Base-by-base conservation (phyloP, 2,113 vertebrate species). In the Callionymus lyra region DNA sequence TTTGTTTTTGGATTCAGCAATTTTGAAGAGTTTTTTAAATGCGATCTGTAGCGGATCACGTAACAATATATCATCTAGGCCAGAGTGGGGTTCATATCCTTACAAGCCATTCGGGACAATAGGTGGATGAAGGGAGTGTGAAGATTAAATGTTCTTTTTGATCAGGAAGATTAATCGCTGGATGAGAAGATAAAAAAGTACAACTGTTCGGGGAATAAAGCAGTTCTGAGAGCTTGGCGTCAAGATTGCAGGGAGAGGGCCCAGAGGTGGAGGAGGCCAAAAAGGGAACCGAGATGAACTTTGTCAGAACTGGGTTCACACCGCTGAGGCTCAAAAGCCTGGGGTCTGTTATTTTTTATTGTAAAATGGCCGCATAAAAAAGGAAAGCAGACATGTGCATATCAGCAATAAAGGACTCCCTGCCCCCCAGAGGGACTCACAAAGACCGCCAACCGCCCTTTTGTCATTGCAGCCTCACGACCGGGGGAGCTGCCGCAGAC, bases 271-370 rank as follows among this genome's bases (percentile, higher is more conserved):
- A 58, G 41, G 59, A 39, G 47, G 65, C 44, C 54, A 47, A 54
- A 1, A 47, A 50, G 59, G 63, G 63, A 56, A 39, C 57, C 42
- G 65, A 70, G 69, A 77, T 75, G 60, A 53, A 44, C 62, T 72
- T 65, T 81, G 79, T 82, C 79, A 81, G 77, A 83, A 79, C 70
- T 77, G 76, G 81, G 75, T 75, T 81, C 71, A 68, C 59, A 74
- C 69, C 66, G 54, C 64, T 46, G 70, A 68, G 76, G 70, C 71
- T 63, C 45, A 9, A 66, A 62, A 85, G 76, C 39, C 76, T 6
- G 21, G 16, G n/a, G 16, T 3, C 1, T 46, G 36, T 75, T 79
- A 79, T 82, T 79, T 27, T 27, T 27, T 4, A 27, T 27, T 27
- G 4, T 8, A 27, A 27, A 27, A 27, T 27, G 21, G 21, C 21